Conservation (phyloP, 2,113 vertebrate genomes). For the Thalassoma bifasciatum region DNA sequence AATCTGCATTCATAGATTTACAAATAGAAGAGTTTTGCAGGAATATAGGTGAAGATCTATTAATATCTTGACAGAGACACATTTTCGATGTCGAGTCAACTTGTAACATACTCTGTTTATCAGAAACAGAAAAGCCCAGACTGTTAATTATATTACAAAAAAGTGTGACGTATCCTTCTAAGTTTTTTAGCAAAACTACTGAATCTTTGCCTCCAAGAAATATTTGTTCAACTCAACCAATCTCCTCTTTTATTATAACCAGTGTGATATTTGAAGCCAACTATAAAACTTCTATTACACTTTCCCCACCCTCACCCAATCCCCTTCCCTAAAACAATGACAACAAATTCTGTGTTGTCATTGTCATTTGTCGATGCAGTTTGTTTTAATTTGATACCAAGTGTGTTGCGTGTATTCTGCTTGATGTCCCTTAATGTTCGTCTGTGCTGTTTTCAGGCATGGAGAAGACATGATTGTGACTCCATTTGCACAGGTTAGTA, state of each 20-base stretch:
- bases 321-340: slow-evolving; percentile 4
- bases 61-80: no score
- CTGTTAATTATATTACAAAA: no score
- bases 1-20: neutral
- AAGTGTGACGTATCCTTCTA: no score
- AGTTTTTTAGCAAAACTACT: neutral
- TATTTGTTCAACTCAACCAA: slow-evolving; percentile 36
- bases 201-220: slow-evolving; percentile 35
- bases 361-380: slow-evolving; percentile 1
- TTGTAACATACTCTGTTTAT: no score
- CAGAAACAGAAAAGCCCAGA: no score
- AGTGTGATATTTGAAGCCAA: slow-evolving; percentile 11
- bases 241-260: slow-evolving; percentile 10
- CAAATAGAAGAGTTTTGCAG: neutral
- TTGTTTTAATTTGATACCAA: neutral
- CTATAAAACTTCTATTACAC: neutral
- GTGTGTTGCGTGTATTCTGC: slow-evolving; percentile 9
- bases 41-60: no score
- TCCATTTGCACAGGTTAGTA: slow-evolving; percentile 93
- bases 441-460: slow-evolving; percentile 81
- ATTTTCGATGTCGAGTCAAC: no score
- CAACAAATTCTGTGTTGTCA: slow-evolving; percentile 30
- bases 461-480: slow-evolving; percentile 98
- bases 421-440: slow-evolving; percentile 30
- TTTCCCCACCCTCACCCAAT: neutral